Evolutionary conservation across 1,140 invertebrate species (phyloP).

Genomic region (Platyscapa corneri): DNA sequence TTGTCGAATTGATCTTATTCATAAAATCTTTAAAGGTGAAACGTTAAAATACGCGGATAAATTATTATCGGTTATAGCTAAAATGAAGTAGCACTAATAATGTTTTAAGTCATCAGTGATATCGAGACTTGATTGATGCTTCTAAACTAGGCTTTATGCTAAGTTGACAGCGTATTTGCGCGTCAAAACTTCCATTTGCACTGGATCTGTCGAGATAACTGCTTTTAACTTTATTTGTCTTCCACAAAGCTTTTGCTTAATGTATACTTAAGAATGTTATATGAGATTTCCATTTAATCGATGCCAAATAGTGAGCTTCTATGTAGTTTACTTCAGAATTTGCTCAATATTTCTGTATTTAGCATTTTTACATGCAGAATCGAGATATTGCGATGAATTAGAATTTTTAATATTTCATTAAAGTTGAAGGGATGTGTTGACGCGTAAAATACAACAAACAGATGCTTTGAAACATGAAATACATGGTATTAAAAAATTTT

Average conservation of each 20-base stretch:
- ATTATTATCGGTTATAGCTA: too few relatives aligned
- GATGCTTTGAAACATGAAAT: too few relatives aligned
- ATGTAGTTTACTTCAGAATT: neutral
- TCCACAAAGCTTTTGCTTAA: neutral
- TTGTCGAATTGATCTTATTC: too few relatives aligned
- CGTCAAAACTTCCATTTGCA: neutral
- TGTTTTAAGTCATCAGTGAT: too few relatives aligned
- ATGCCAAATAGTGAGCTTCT: neutral
- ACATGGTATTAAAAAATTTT: too few relatives aligned
- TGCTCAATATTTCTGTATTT: neutral
- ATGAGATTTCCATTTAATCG: neutral
- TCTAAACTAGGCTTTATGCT: neutral
- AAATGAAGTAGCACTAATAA: too few relatives aligned
- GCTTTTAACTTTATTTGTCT: conserved; percentile 7
- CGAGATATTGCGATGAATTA: neutral
- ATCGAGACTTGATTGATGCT: neutral
- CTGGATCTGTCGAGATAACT: neutral
- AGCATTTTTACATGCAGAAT: neutral
- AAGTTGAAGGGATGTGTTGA: neutral
- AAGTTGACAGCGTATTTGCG: neutral
- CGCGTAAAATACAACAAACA: neutral
- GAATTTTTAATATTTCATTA: neutral
- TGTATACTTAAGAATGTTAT: too few relatives aligned
- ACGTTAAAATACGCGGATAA: too few relatives aligned
- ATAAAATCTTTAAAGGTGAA: too few relatives aligned